phyloP scores from a whole-genome alignment of 2,113 vertebrate species.

The Blennius ocellaris region DNA sequence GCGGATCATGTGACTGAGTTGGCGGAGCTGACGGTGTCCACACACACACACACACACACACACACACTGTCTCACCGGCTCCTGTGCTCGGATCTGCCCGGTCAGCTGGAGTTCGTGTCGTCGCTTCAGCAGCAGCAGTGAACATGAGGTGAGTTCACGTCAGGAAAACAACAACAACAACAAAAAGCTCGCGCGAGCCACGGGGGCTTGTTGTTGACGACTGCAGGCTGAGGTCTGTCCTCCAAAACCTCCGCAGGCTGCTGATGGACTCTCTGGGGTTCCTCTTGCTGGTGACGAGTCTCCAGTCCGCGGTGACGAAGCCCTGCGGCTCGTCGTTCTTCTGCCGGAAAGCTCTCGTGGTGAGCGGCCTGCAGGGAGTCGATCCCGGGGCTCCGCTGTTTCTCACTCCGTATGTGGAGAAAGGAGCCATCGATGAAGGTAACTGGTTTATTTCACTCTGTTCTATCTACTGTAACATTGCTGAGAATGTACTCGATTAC shows the following conservation, averaged over 20 bases:
- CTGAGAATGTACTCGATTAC: no score
- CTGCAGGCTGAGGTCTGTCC: constrained; percentile 15
- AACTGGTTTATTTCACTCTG: background rate
- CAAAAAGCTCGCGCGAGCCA: background rate
- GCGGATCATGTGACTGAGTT: constrained; percentile 44
- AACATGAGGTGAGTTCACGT: constrained; percentile 60
- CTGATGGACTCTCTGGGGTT: constrained; percentile 46
- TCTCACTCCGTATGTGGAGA: constrained; percentile 87
- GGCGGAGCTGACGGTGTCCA: background rate
- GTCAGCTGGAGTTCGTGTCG: no score
- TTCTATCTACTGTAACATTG: no score
- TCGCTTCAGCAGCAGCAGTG: background rate
- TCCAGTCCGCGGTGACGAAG: constrained; percentile 49
- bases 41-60: no score
- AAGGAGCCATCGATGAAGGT: constrained; percentile 83
- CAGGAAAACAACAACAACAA: no score
- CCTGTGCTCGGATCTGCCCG: background rate
- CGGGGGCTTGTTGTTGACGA: background rate
- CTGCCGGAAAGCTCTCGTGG: constrained; percentile 66
- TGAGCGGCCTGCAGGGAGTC: constrained; percentile 52
- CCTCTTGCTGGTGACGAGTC: constrained; percentile 59
- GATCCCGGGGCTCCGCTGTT: constrained; percentile 86
- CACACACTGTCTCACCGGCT: background rate
- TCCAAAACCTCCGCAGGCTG: constrained; percentile 50
- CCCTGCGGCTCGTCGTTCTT: constrained; percentile 78